Percentiles rank a stretch among this genome's conserved stretches.
These are phyloP conservation scores for Beroe ovata DNA, from an alignment of 37 sponge, comb jelly and placozoan species.

Conservation along the genomic window DNA sequence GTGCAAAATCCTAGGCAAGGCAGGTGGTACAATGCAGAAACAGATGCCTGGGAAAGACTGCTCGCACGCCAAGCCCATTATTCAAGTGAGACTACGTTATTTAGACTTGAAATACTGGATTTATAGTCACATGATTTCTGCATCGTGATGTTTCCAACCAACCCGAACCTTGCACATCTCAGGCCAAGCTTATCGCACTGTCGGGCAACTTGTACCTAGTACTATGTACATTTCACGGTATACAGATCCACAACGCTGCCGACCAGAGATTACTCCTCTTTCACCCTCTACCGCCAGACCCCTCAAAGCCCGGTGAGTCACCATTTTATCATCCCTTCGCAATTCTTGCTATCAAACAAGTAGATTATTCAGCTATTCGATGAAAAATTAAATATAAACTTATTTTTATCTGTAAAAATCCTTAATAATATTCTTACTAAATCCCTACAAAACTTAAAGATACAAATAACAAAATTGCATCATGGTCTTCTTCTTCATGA, in stretches of 20 bases:
- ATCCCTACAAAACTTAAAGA: too few species aligned
- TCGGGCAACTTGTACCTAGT: constrained; percentile 51
- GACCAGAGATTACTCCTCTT: constrained; percentile 58
- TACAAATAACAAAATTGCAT: too few species aligned
- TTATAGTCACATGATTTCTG: too few species aligned
- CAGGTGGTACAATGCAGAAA: constrained; percentile 59
- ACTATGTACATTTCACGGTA: constrained; percentile 64
- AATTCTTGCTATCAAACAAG: too few species aligned
- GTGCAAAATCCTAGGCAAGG: constrained; percentile 10
- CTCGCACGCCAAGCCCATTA: constrained; percentile 49
- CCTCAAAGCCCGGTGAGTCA: constrained; percentile 32
- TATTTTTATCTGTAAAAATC: too few species aligned
- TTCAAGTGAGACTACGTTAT: too few species aligned
- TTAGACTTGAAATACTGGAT: too few species aligned
- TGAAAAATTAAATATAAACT: not conserved
- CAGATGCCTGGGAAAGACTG: constrained; percentile 42
- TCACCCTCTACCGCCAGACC: constrained; percentile 62
- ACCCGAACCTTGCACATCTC: too few species aligned
- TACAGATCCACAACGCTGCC: constrained; percentile 55
- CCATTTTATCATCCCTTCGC: too few species aligned
- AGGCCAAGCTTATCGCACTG: constrained; percentile 41
- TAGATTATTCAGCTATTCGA: not conserved
- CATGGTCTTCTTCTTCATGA: too few species aligned
- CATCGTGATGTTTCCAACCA: too few species aligned
- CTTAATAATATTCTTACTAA: too few species aligned